phyloP scores from a whole-genome alignment of 1,140 invertebrate species.

The Aphaenogaster ashmeadi region DNA sequence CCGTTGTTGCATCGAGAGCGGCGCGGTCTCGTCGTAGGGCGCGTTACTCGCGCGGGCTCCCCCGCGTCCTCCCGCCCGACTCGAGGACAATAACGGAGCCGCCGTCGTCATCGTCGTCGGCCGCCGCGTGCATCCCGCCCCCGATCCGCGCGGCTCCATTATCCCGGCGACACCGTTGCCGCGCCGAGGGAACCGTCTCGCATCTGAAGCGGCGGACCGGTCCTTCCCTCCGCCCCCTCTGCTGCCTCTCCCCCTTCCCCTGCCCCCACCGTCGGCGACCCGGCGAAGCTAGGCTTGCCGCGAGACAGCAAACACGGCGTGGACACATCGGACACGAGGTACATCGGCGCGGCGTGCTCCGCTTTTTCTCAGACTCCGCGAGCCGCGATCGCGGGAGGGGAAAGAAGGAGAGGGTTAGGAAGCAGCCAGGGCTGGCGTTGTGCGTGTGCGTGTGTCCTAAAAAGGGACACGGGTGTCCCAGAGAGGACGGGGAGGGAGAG shows the following conservation, averaged over 20 bases:
- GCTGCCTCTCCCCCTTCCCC: not conserved
- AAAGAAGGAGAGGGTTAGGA: slow-evolving; percentile 20
- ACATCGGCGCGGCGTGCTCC: not conserved
- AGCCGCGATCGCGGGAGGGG: not conserved
- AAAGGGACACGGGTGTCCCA: not conserved
- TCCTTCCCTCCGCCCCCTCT: slow-evolving; percentile 19
- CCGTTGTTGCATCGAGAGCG: not conserved
- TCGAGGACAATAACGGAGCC: not conserved
- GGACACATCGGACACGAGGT: slow-evolving; percentile 60
- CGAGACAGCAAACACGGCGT: slow-evolving; percentile 74
- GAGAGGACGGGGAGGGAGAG: not conserved
- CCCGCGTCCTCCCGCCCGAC: not conserved
- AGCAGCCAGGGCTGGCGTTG: not conserved
- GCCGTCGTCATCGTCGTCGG: not conserved
- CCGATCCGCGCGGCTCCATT: slow-evolving; percentile 5
- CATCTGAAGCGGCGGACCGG: slow-evolving; percentile 49
- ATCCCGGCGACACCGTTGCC: slow-evolving; percentile 17
- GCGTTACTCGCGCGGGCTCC: not conserved
- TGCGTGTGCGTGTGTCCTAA: slow-evolving; percentile 20
- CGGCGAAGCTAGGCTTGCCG: slow-evolving; percentile 63
- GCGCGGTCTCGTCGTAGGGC: slow-evolving; percentile 13
- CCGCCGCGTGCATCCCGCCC: not conserved
- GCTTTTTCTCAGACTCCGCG: not conserved
- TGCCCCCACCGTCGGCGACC: slow-evolving; percentile 34
- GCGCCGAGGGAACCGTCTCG: slow-evolving; percentile 29